These are phyloP conservation scores for Gracilinanus agilis DNA, from an alignment of 2,113 vertebrate genomes.

Conservation along the genomic window DNA sequence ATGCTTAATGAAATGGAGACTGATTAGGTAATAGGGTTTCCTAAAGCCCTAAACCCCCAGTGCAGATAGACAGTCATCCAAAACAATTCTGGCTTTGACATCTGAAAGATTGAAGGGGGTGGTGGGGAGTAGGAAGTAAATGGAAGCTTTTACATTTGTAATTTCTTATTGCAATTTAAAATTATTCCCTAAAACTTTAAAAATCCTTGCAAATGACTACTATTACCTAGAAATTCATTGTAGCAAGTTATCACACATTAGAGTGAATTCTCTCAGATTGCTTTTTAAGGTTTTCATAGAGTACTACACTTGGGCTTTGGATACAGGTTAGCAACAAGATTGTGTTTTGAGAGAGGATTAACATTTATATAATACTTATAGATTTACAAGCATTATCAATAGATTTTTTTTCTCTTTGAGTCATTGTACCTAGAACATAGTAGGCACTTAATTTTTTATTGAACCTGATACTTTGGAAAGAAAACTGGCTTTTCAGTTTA, in stretches of 20 bases:
- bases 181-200: conserved; percentile 3
- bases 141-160: not conserved
- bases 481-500: too few species aligned
- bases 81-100: not conserved
- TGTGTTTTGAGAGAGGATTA: not conserved
- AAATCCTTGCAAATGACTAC: not conserved
- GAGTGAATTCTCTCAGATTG: too few species aligned
- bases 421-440: too few species aligned
- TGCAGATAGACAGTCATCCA: too few species aligned
- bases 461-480: too few species aligned
- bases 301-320: not conserved
- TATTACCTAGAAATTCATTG: not conserved
- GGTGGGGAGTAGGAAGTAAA: not conserved
- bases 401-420: too few species aligned
- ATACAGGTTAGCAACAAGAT: not conserved
- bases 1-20: too few species aligned
- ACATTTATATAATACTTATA: too few species aligned
- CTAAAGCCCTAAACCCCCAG: too few species aligned
- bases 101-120: not conserved
- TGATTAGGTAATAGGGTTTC: too few species aligned
- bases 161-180: conserved; percentile 13
- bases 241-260: not conserved
- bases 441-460: too few species aligned
- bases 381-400: too few species aligned
- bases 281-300: not conserved